Evolutionary conservation across 1,140 invertebrate genomes (phyloP), one percentile per base, ranked within the genome.

Genomic region (Scaptomyza pallida): DNA sequence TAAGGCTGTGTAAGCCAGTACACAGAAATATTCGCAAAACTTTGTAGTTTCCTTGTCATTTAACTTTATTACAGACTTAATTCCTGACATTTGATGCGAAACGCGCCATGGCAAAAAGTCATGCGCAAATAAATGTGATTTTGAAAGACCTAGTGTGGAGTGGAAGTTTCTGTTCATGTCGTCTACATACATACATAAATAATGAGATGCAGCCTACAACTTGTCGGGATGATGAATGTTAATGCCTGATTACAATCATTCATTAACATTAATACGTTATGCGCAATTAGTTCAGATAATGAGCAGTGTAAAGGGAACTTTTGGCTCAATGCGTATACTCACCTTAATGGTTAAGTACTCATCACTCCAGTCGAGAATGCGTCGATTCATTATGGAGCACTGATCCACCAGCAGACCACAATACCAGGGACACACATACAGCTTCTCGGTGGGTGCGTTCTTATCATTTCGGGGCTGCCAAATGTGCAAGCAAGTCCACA

Each of bases 391-490:
- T 51, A 95, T 95, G n/a, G 98, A 90, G 3, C 95, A 97, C 91
- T 98, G 97, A 89, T 98, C 97, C 57, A 98, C 94, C 19, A 98
- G 91, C 6, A 96, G 92, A 1, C 94, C 94, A 88, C 95, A 95
- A 90, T 97, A 98, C 93, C 96, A 96, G 1, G 96, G 95, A 54
- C 94, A 93, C 1, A 97, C 94, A 76, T 97, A 98, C 19, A 98
- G 92, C 88, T 94, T 95, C 78, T 97, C 96, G 1, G 95, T 96
- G 1, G 93, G 93, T 0, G 96, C 95, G 57, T 98, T 92, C 92
- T 95, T 94, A 89, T 97, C 96, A 62, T 94, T 95, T 72, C 94
- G 94, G 0, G 96, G 95, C 15, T 92, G 93, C 96, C 97, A 98
- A 30, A 97, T 94, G 78, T 98, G 96, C 51, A 95, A 90, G 0